Conservation (phyloP, 2,113 vertebrate species). For the Vulpes lagopus region DNA sequence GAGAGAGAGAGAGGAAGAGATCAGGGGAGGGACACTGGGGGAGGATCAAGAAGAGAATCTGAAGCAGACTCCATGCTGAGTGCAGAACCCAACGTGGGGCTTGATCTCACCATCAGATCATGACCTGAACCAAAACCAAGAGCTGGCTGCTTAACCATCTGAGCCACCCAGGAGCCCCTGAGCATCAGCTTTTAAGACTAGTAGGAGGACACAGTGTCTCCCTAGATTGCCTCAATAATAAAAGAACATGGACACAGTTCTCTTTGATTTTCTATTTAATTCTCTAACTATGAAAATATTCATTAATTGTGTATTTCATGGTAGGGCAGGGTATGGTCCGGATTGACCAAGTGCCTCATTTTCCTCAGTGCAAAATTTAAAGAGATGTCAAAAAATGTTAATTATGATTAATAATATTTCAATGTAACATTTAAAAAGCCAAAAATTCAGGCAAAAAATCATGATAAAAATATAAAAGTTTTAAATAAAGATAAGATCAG, state of each 20-base stretch:
- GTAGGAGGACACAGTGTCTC: fast-evolving
- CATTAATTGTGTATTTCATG: fast-evolving
- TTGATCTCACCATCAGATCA: background rate
- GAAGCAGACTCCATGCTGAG: background rate
- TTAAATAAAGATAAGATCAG: background rate
- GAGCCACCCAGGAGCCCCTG: background rate
- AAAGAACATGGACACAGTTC: fast-evolving
- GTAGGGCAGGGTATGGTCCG: background rate
- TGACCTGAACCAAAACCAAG: background rate
- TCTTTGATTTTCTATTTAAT: background rate
- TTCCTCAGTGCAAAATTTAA: background rate
- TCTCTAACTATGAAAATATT: background rate
- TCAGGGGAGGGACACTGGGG: no score
- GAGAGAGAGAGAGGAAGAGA: background rate
- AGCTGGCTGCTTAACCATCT: background rate
- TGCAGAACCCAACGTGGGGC: fast-evolving
- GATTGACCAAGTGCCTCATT: fast-evolving
- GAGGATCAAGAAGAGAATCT: background rate
- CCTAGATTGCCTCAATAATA: fast-evolving
- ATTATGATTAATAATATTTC: background rate
- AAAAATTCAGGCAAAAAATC: background rate
- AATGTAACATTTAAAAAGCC: background rate
- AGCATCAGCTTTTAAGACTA: fast-evolving
- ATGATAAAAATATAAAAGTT: background rate
- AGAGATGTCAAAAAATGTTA: fast-evolving